Conservation (phyloP, 1,140 invertebrate genomes). For the Bactericera cockerelli region DNA sequence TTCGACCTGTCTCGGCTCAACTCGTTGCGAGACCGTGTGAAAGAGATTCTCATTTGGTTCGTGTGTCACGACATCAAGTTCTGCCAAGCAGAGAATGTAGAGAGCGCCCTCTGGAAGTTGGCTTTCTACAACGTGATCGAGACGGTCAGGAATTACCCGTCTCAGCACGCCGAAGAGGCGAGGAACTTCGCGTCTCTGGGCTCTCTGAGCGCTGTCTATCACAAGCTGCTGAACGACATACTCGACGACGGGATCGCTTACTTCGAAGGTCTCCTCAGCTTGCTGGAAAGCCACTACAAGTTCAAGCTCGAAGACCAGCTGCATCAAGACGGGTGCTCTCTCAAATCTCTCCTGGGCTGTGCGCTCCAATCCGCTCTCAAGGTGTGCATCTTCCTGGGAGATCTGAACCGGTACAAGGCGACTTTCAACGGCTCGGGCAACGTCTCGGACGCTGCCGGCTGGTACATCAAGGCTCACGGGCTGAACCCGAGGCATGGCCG, state of each 20-base stretch:
- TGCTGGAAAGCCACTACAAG: slow-evolving; percentile 54
- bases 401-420: slow-evolving; percentile 78
- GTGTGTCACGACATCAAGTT: slow-evolving; percentile 71
- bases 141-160: slow-evolving; percentile 48
- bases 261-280: slow-evolving; percentile 56
- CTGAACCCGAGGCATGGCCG: slow-evolving; percentile 88
- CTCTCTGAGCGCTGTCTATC: background rate
- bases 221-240: slow-evolving; percentile 31
- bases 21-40: slow-evolving; percentile 35
- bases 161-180: slow-evolving; percentile 30
- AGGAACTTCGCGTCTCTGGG: slow-evolving; percentile 35
- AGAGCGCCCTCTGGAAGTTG: slow-evolving; percentile 83
- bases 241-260: slow-evolving; percentile 66
- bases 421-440: slow-evolving; percentile 67
- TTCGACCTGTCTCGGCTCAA: slow-evolving; percentile 17
- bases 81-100: slow-evolving; percentile 73
- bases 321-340: slow-evolving; percentile 27
- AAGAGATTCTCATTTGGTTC: slow-evolving; percentile 54
- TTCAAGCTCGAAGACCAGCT: slow-evolving; percentile 52
- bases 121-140: slow-evolving; percentile 85
- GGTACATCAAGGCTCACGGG: slow-evolving; percentile 84
- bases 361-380: slow-evolving; percentile 74
- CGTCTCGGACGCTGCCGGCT: slow-evolving; percentile 71
- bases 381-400: slow-evolving; percentile 73
- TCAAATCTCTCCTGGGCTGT: slow-evolving; percentile 50